phyloP scores from a whole-genome alignment of 2,113 vertebrate species.

The Hemicordylus capensis region DNA sequence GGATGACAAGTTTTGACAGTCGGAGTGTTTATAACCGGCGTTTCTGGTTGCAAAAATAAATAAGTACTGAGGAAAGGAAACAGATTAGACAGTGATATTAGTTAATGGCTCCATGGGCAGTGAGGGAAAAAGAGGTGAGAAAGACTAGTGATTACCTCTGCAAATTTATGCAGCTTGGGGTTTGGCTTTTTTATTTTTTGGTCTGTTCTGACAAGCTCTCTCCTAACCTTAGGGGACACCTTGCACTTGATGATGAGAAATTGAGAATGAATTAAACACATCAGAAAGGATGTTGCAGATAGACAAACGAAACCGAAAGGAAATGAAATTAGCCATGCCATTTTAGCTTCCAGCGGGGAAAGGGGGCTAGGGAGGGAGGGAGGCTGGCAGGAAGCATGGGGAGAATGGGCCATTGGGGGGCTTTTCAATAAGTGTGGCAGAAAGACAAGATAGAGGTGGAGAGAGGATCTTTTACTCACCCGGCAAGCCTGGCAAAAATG shows the following conservation, averaged over 20 bases:
- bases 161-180: conserved; percentile 84
- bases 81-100: conserved; percentile 89
- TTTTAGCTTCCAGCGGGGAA: conserved; percentile 79
- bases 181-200: background rate
- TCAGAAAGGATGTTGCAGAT: conserved; percentile 90
- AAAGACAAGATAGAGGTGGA: background rate
- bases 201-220: conserved; percentile 83
- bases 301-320: conserved; percentile 85
- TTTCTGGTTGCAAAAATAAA: conserved; percentile 82
- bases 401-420: conserved; percentile 50
- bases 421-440: background rate
- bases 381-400: background rate
- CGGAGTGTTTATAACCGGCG: conserved; percentile 83
- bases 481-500: background rate
- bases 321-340: conserved; percentile 93
- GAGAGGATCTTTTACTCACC: background rate
- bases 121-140: conserved; percentile 75
- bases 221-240: conserved; percentile 93
- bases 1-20: conserved; percentile 86
- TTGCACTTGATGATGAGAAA: conserved; percentile 97
- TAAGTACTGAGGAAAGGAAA: conserved; percentile 62
- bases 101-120: conserved; percentile 86
- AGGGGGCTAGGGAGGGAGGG: conserved; percentile 38
- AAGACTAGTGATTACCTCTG: conserved; percentile 94
- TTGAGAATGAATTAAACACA: conserved; percentile 99